Base-by-base conservation (phyloP, 1,140 invertebrate species). In the Zaprionus tsacasi region DNA sequence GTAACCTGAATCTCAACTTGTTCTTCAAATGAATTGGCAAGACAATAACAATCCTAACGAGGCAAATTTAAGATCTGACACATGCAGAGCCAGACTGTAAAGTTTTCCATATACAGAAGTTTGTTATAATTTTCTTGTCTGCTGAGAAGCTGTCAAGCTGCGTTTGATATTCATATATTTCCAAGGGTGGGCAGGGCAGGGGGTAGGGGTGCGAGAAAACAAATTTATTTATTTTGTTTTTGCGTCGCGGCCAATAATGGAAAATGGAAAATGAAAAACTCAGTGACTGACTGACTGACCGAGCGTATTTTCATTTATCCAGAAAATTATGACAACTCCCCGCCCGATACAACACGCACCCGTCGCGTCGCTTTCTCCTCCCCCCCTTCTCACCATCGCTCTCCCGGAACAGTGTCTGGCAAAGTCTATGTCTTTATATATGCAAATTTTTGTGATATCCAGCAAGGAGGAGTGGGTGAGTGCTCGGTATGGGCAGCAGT, bases 221-320 rank as follows among this genome's bases (percentile, higher is more conserved):
- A 80, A 81, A 80, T 80, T 81, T 80, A 80, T 80, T 81, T 80
- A 81, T 82, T 82, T 82, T 70, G 61, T 67, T 43, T 25, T 43
- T 66, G 52, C 25, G 78, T 76, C 57, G 58, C 66, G 45, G 40
- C 70, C 75, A 81, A 81, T 81, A 81, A 81, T 63, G 21, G 61
- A 65, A 40, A 59, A 71, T 81, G 66, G 61, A 65, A 40, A 59
- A 71, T 81, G 66, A 50, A 71, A 36, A 77, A 65, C 72, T 61
- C 43, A 70, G 52, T 58, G 61, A 60, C 68, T 73, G 48, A 52
- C 7, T 58, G 50, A 43, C 27, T 27, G 50, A 43, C 27, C 35
- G 50, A 65, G 52, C 45, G 68, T 70, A 76, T 72, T 89, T 78
- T 65, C 71, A 57, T 65, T 68, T 68, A 50, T 52, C 38, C 15